Base-by-base conservation (phyloP, 2,113 vertebrate genomes). In the Toxotes jaculatrix region DNA sequence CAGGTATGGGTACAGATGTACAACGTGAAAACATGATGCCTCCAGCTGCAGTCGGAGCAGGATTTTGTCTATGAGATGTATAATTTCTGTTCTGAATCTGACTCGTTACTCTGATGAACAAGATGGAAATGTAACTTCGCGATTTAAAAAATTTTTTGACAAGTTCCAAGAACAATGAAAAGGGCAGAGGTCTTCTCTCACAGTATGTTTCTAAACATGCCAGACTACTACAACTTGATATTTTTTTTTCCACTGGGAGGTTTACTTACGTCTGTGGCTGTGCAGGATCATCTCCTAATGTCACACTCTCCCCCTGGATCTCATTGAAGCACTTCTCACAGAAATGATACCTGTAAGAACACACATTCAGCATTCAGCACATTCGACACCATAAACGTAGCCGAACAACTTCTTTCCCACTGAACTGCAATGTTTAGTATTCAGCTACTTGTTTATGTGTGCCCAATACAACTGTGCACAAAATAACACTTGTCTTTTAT, bases 241-340 rank as follows among this genome's bases (percentile, higher is more conserved):
- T 17, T 47, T 47, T 47, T 17, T 16, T 17, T 47, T 47, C 1
- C 19, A 51, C 7, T 8, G 7, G 6, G 3, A 2, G 12, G 66
- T 79, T 0, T 43, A 96, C 98, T 98, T 95, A 99, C 98, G 98
- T 99, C 92, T 99, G 98, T 56, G 98, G 97, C 92, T 99, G 98
- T 87, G 97, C 96, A 90, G 98, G 98, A 94, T 99, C 98, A 64
- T 99, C 98, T 91, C 98, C 98, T 91, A 99, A 94, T 70, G 97
- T 99, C 93, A 99, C 97, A 90, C 96, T 99, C 89, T 99, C 97
- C 85, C 98, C 98, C 94, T 99, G 98, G 95, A 99, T 99, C 96
- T 99, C 98, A 94, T 98, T 99, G 95, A 99, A 99, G 96, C 98
- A 99, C 95, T 99, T 99, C 95, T 99, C 98, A 95, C 98, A 99